Percentiles rank a stretch among this genome's conserved stretches.
Evolutionary conservation across 2,888 invertebrate genomes (phyloP).

Genomic region (Pantelozetes paolii): DNA sequence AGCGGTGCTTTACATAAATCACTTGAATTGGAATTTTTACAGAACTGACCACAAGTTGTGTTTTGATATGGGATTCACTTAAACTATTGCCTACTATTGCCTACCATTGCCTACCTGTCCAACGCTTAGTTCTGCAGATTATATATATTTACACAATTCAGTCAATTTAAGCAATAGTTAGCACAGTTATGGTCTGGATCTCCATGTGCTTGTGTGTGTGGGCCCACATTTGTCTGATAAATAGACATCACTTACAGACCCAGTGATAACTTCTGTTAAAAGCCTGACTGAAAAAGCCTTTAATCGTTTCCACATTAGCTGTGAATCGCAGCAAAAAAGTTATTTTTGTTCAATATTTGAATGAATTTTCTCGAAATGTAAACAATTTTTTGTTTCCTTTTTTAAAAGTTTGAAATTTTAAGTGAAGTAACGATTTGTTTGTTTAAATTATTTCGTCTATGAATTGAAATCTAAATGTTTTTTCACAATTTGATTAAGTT

Average conservation of each 20-base stretch:
- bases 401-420: background rate
- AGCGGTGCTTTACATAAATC: slow-evolving; percentile 9
- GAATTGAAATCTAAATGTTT: background rate
- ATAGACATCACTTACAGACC: background rate
- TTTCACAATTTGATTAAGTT: background rate
- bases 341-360: background rate
- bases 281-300: background rate
- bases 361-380: slow-evolving; percentile 4
- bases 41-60: slow-evolving; percentile 10
- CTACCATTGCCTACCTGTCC: background rate
- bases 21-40: slow-evolving; percentile 7
- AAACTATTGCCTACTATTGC: background rate
- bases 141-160: slow-evolving; percentile 10
- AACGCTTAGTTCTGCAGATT: background rate
- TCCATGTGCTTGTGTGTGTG: background rate
- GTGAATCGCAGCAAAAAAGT: background rate
- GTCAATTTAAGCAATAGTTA: slow-evolving; percentile 11
- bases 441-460: slow-evolving; percentile 1
- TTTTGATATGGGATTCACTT: background rate
- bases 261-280: slow-evolving; percentile 13
- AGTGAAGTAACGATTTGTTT: background rate
- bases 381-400: slow-evolving; percentile 5
- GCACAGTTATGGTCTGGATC: background rate
- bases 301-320: background rate
- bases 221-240: background rate